Percentiles rank a stretch among this genome's conserved stretches.
phyloP scores from a whole-genome alignment of 1,140 invertebrate genomes.

The Reticulitermes speratus region DNA sequence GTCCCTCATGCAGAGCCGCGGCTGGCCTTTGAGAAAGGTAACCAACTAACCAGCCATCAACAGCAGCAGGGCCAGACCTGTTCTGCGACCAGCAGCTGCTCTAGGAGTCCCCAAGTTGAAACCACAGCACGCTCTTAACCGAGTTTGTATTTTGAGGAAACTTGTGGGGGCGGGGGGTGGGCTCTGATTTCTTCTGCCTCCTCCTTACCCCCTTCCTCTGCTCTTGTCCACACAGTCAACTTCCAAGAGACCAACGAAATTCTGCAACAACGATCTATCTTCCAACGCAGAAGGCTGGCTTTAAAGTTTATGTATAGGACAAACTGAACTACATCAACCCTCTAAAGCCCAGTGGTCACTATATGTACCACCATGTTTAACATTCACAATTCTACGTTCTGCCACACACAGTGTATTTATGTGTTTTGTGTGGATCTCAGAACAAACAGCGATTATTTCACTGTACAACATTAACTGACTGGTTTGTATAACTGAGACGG shows the following conservation, averaged over 20 bases:
- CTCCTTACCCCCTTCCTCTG: not conserved
- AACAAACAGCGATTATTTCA: no score
- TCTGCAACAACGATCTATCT: conserved; percentile 16
- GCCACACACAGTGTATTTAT: no score
- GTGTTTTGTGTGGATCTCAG: no score
- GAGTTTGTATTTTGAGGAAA: conserved; percentile 19
- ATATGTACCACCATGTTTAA: no score
- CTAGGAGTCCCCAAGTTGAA: not conserved
- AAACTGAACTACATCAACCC: no score
- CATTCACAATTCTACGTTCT: no score
- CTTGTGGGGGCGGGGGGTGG: conserved; percentile 5
- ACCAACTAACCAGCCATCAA: conserved; percentile 17
- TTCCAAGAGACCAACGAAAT: not conserved
- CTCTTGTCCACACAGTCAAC: conserved; percentile 3
- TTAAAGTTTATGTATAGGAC: no score
- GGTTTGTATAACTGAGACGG: no score
- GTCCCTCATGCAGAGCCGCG: not conserved
- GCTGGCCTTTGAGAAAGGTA: conserved; percentile 4
- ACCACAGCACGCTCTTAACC: conserved; percentile 16
- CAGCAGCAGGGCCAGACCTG: conserved; percentile 6
- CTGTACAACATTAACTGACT: no score
- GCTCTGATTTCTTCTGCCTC: conserved; percentile 17
- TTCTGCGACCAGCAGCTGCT: not conserved
- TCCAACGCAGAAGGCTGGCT: not conserved
- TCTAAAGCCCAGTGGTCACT: no score